Evolutionary conservation across 2,888 invertebrate genomes (phyloP).

Genomic region (Luperina nickerlii): DNA sequence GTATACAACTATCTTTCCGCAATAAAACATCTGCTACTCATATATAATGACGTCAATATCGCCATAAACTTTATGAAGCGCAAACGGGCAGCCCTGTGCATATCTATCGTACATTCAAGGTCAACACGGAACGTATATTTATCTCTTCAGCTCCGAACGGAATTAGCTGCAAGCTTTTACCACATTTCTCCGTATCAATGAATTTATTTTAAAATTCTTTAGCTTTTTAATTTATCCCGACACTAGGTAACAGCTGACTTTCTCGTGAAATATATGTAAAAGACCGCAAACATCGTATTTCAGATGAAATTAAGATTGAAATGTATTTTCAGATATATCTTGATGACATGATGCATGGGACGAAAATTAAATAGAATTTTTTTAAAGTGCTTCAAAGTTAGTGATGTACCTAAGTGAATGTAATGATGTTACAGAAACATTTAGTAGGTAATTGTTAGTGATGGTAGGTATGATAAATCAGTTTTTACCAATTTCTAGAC

Average conservation of each 20-base stretch:
- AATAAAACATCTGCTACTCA: slow-evolving; percentile 37
- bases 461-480: neutral
- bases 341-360: slow-evolving; percentile 1
- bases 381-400: neutral
- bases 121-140: slow-evolving; percentile 10
- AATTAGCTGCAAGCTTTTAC: slow-evolving; percentile 41
- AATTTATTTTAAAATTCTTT: slow-evolving; percentile 49
- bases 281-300: slow-evolving; percentile 29
- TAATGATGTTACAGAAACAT: neutral
- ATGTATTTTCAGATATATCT: slow-evolving; percentile 12
- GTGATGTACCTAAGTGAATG: neutral
- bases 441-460: neutral
- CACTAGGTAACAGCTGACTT: slow-evolving; percentile 52
- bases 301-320: slow-evolving; percentile 29
- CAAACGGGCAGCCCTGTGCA: slow-evolving; percentile 46
- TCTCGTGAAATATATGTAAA: slow-evolving; percentile 23
- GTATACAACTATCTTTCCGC: slow-evolving; percentile 31
- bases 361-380: neutral
- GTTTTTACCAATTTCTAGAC: neutral
- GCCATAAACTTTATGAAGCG: slow-evolving; percentile 32
- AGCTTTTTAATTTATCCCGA: slow-evolving; percentile 31
- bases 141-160: slow-evolving; percentile 17
- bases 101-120: slow-evolving; percentile 50
- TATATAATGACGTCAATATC: slow-evolving; percentile 45
- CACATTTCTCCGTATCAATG: slow-evolving; percentile 55